Evolutionary conservation across 2,113 vertebrate genomes (phyloP).

Genomic region (Dolichallabes microphthalmus): DNA sequence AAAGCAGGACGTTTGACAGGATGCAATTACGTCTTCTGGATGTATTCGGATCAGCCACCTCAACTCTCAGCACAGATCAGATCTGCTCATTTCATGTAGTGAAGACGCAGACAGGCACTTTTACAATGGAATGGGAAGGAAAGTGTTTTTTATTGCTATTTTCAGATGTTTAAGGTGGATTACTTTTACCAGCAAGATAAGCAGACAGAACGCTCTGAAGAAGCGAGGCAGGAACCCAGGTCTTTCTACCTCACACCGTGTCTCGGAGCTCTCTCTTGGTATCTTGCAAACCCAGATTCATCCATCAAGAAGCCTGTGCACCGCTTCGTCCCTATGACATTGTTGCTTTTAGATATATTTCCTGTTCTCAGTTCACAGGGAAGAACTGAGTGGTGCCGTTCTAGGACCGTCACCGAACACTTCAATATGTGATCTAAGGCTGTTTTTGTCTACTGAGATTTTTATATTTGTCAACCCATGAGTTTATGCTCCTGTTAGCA

Average conservation of each 20-base stretch:
- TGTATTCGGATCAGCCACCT: background rate
- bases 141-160: too few relatives aligned
- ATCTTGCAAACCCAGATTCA: background rate
- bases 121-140: background rate
- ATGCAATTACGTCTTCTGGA: conserved; percentile 15
- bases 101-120: background rate
- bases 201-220: background rate
- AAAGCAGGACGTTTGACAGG: conserved; percentile 1
- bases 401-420: too few relatives aligned
- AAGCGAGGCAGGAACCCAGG: background rate
- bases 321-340: too few relatives aligned
- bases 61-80: background rate
- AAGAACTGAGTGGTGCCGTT: too few relatives aligned
- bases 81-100: background rate
- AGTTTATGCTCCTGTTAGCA: too few relatives aligned
- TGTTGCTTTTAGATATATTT: too few relatives aligned
- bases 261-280: background rate
- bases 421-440: too few relatives aligned
- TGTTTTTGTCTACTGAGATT: too few relatives aligned
- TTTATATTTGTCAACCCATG: too few relatives aligned
- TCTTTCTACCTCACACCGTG: background rate
- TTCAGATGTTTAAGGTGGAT: background rate
- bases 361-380: too few relatives aligned
- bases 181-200: background rate
- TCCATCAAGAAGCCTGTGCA: background rate